Percentiles rank a stretch among this genome's conserved stretches.
phyloP scores from a whole-genome alignment of 2,888 invertebrate genomes.

The Orgyia antiqua region DNA sequence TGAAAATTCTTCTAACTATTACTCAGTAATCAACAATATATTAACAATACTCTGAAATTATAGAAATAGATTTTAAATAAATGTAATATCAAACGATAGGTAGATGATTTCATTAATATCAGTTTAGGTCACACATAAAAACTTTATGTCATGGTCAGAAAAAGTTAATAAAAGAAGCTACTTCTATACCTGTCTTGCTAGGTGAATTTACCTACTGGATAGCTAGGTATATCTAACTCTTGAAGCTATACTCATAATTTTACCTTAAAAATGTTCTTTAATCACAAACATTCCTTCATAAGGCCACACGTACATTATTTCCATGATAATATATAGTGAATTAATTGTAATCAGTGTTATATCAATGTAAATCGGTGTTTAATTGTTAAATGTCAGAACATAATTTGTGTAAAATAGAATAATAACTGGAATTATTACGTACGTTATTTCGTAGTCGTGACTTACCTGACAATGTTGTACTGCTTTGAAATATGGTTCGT shows the following conservation, averaged over 20 bases:
- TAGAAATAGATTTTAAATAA: too few species aligned
- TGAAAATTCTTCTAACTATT: conserved; percentile 1
- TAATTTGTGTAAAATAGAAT: conserved; percentile 10
- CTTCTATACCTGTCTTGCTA: too few species aligned
- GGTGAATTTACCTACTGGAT: too few species aligned
- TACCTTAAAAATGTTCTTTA: conserved; percentile 4
- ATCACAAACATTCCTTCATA: conserved; percentile 11
- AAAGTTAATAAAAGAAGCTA: too few species aligned
- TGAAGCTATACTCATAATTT: too few species aligned
- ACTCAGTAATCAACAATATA: too few species aligned
- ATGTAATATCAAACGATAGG: too few species aligned
- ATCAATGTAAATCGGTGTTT: conserved; percentile 23
- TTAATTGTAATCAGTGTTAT: conserved; percentile 10
- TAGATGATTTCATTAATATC: too few species aligned
- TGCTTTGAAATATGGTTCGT: neutral
- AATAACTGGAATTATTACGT: conserved; percentile 10
- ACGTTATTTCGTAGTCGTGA: conserved; percentile 3
- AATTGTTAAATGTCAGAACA: conserved; percentile 13
- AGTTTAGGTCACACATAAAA: too few species aligned
- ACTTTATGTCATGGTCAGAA: too few species aligned
- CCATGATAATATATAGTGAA: conserved; percentile 3
- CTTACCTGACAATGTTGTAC: neutral
- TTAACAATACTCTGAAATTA: too few species aligned
- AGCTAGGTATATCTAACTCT: too few species aligned
- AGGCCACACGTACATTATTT: conserved; percentile 2